Evolutionary conservation across 2,888 invertebrate species (phyloP).

Genomic region (Drosophila fulvimacula): DNA sequence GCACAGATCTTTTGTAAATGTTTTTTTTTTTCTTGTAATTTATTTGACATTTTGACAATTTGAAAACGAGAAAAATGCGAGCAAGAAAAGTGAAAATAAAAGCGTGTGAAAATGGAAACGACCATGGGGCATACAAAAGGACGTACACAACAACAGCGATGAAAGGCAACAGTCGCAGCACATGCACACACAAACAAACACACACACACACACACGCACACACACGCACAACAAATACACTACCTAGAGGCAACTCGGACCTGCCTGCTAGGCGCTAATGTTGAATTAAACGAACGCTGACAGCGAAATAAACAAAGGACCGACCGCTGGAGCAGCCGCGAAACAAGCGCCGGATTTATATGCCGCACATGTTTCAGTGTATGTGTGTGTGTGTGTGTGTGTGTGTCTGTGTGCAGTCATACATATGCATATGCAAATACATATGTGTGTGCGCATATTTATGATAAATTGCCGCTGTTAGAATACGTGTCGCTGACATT

Average conservation of each 20-base stretch:
- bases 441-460: constrained; percentile 60
- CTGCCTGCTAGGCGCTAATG: constrained; percentile 75
- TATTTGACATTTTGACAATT: constrained; percentile 80
- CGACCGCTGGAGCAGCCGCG: constrained; percentile 36
- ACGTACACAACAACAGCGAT: constrained; percentile 28
- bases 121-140: constrained; percentile 61
- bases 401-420: background rate
- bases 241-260: constrained; percentile 46
- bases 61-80: constrained; percentile 42
- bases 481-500: constrained; percentile 75
- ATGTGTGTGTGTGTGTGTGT: background rate
- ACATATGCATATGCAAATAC: constrained; percentile 13
- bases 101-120: constrained; percentile 63
- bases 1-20: constrained; percentile 54
- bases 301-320: constrained; percentile 72
- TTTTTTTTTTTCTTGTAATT: constrained; percentile 61
- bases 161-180: constrained; percentile 48
- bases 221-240: constrained; percentile 20
- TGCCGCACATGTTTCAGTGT: constrained; percentile 26
- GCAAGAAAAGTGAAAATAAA: constrained; percentile 30
- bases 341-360: constrained; percentile 52
- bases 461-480: constrained; percentile 72
- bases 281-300: constrained; percentile 80
- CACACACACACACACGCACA: background rate
- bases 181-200: background rate